Evolutionary conservation across 2,888 invertebrate genomes (phyloP).

Genomic region (Drosophila basisetae): DNA sequence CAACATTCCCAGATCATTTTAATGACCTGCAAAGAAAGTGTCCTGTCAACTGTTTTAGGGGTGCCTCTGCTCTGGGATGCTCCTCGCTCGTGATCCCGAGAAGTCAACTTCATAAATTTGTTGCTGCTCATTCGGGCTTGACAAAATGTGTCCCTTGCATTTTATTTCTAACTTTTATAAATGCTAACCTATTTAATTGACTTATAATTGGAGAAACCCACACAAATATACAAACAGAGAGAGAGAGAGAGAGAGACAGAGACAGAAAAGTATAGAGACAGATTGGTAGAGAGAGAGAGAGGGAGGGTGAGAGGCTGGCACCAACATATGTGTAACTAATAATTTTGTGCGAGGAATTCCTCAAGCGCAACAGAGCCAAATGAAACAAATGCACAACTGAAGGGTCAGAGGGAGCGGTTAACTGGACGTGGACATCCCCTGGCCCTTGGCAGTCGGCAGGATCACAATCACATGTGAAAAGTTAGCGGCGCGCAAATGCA

Average conservation of each 20-base stretch:
- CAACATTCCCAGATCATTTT: constrained; percentile 33
- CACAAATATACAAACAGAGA: constrained; percentile 22
- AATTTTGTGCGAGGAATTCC: constrained; percentile 76
- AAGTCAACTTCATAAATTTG: constrained; percentile 70
- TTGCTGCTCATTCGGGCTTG: constrained; percentile 69
- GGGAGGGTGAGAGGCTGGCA: constrained; percentile 32
- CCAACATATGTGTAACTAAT: constrained; percentile 80
- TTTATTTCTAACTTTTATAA: constrained; percentile 71
- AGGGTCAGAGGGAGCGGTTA: constrained; percentile 20
- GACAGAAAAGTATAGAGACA: neutral
- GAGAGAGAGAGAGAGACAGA: constrained; percentile 9
- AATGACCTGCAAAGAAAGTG: constrained; percentile 33
- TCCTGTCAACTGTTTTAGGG: constrained; percentile 39
- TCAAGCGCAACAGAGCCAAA: constrained; percentile 77
- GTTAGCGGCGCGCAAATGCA: constrained; percentile 68
- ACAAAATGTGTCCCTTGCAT: constrained; percentile 78
- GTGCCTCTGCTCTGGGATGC: constrained; percentile 35
- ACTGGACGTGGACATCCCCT: constrained; percentile 28
- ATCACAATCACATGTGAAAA: constrained; percentile 75
- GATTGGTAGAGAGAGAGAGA: neutral
- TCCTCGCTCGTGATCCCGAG: constrained; percentile 44
- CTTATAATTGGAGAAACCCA: constrained; percentile 81
- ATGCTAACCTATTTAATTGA: constrained; percentile 82
- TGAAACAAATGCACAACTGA: constrained; percentile 13
- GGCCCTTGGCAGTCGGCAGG: constrained; percentile 30